A percentile compares a stretch with the other conserved stretches of the same genome.
phyloP scores from a whole-genome alignment of 2,888 invertebrate genomes.

The Chalcis sispes region DNA sequence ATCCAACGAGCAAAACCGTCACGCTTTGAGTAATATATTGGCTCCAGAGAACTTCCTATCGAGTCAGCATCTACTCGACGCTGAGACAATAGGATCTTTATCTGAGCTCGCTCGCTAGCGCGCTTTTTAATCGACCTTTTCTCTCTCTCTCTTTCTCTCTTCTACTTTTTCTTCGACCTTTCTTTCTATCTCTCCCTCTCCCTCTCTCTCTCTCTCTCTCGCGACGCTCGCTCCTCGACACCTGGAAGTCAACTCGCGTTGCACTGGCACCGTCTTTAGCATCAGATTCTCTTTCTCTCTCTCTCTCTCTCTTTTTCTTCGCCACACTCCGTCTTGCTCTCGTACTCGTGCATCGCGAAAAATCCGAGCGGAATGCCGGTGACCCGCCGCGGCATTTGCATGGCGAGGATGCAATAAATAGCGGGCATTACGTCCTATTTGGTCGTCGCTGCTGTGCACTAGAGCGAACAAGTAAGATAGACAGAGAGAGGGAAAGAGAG shows the following conservation, averaged over 20 bases:
- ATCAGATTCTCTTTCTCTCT: not conserved
- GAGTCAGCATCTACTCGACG: conserved; percentile 34
- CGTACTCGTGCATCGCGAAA: conserved; percentile 58
- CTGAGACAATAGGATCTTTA: conserved; percentile 56
- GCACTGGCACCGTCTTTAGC: not conserved
- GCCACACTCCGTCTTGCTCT: not conserved
- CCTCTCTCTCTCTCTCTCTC: not conserved
- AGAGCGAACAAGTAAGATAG: too few species aligned
- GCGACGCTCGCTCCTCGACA: not conserved
- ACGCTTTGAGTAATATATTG: conserved; percentile 55
- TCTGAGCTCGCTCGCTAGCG: conserved; percentile 23
- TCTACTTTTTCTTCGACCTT: too few species aligned
- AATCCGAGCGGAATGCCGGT: conserved; percentile 68
- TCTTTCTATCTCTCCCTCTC: not conserved
- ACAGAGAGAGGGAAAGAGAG: too few species aligned
- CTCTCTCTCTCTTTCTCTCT: conserved; percentile 14
- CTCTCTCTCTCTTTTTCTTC: not conserved
- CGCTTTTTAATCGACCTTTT: not conserved
- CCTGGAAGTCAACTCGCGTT: not conserved
- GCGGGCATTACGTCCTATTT: conserved; percentile 70
- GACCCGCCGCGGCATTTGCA: conserved; percentile 70
- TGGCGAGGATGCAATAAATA: conserved; percentile 71
- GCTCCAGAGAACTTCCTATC: conserved; percentile 35
- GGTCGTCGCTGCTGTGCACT: conserved; percentile 65
- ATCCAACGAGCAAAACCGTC: conserved; percentile 51